Percentiles rank a stretch among this genome's conserved stretches.
Conservation (phyloP, 2,797 vertebrate species). For the Nannoperca obscura region DNA sequence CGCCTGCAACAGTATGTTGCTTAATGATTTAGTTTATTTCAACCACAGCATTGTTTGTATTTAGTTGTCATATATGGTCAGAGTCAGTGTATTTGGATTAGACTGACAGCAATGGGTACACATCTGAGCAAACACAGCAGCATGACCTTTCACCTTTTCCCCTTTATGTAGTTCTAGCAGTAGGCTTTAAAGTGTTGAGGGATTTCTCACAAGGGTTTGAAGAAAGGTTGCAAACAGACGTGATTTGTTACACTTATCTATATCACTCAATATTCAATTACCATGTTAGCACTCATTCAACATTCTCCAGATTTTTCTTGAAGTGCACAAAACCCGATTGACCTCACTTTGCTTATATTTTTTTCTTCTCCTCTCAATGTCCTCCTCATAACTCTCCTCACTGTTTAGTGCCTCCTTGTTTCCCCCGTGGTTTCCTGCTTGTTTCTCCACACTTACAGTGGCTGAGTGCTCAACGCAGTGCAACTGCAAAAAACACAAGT, state of each 20-base stretch:
- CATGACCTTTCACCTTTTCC: slow-evolving; percentile 47
- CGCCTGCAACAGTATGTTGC: slow-evolving; percentile 25
- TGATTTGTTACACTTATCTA: slow-evolving; percentile 28
- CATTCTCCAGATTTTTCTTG: slow-evolving; percentile 8
- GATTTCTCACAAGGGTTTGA: slow-evolving; percentile 35
- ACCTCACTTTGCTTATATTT: not conserved
- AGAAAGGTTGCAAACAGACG: slow-evolving; percentile 22
- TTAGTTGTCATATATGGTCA: slow-evolving; percentile 33
- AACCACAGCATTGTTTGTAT: slow-evolving; percentile 19
- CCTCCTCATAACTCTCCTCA: not conserved
- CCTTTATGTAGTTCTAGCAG: slow-evolving; percentile 6
- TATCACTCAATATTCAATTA: slow-evolving; percentile 37
- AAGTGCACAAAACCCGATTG: not conserved
- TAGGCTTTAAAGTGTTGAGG: slow-evolving; percentile 20
- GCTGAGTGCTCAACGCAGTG: not conserved
- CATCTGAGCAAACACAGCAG: slow-evolving; percentile 33
- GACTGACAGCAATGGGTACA: slow-evolving; percentile 27
- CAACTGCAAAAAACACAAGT: not conserved
- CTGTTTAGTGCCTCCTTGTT: slow-evolving; percentile 5
- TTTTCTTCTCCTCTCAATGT: not conserved
- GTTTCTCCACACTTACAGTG: slow-evolving; percentile 2
- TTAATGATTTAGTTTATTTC: slow-evolving; percentile 53
- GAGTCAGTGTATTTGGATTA: slow-evolving; percentile 32
- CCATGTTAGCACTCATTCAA: slow-evolving; percentile 29
- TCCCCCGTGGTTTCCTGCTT: not conserved